Conservation (phyloP, 64 coral and sea anemone genomes). For the Dendronephthya gigantea region DNA sequence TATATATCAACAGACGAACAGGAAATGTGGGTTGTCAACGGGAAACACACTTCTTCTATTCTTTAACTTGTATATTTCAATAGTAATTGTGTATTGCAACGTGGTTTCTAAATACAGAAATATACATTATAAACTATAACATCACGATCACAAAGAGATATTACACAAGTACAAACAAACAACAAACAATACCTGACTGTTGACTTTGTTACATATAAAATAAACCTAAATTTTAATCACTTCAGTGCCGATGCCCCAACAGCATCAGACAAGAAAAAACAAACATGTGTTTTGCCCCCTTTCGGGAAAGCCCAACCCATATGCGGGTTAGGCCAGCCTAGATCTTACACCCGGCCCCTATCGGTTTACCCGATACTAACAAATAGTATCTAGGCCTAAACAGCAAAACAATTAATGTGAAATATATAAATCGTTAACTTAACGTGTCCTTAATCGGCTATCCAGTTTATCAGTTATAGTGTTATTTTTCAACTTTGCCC, state of each 20-base stretch:
- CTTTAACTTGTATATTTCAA: too few species aligned
- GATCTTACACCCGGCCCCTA: not conserved
- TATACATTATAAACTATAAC: not conserved
- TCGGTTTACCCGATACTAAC: not conserved
- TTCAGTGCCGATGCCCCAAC: not conserved
- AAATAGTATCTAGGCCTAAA: not conserved
- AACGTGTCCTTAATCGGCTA: not conserved
- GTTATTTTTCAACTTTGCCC: too few species aligned
- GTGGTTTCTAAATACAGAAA: not conserved
- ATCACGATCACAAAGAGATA: not conserved
- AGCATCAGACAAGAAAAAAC: not conserved
- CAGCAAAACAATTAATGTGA: not conserved
- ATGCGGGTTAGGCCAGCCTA: not conserved
- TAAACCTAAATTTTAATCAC: not conserved
- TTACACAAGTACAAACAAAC: not conserved
- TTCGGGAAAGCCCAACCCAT: not conserved
- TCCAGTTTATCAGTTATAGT: not conserved
- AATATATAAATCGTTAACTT: not conserved
- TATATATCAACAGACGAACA: too few species aligned
- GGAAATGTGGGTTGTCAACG: too few species aligned
- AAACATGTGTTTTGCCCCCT: not conserved
- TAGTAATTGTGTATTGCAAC: too few species aligned
- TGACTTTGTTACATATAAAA: not conserved
- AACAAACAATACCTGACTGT: not conserved
- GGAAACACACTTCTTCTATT: too few species aligned